Evolutionary conservation across 2,888 invertebrate genomes (phyloP).

Genomic region (Actias luna): DNA sequence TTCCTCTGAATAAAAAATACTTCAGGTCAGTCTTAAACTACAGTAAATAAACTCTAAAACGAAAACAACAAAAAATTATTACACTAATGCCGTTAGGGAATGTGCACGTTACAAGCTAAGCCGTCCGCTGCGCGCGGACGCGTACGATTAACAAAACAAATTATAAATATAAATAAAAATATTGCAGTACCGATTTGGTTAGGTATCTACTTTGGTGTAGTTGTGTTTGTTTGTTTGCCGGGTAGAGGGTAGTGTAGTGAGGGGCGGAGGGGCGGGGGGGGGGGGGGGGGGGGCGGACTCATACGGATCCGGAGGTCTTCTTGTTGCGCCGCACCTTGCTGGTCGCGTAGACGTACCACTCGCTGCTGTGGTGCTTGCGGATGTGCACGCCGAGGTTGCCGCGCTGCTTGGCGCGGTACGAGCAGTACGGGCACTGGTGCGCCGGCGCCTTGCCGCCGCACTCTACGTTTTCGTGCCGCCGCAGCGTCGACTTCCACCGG

Average conservation of each 20-base stretch:
- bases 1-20: conserved; percentile 65
- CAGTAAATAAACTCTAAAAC: conserved; percentile 74
- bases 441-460: conserved; percentile 92
- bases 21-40: conserved; percentile 78
- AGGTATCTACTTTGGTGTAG: conserved; percentile 78
- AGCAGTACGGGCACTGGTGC: conserved; percentile 90
- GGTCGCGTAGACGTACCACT: conserved; percentile 78
- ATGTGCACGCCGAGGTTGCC: conserved; percentile 92
- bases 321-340: conserved; percentile 74
- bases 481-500: conserved; percentile 92
- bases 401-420: conserved; percentile 89
- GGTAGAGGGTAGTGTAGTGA: not conserved
- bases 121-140: conserved; percentile 63
- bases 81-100: conserved; percentile 74
- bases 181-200: conserved; percentile 81
- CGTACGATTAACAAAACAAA: conserved; percentile 65
- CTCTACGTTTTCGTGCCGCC: conserved; percentile 91
- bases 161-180: conserved; percentile 70
- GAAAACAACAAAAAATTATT: conserved; percentile 74
- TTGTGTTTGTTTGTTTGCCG: conserved; percentile 39
- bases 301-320: conserved; percentile 62
- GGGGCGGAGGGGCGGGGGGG: not conserved
- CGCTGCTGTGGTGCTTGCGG: conserved; percentile 86
- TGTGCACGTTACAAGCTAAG: conserved; percentile 71
- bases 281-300: conserved; percentile 7